Evolutionary conservation across 2,888 invertebrate species (phyloP).

Genomic region (Eupithecia centaureata): DNA sequence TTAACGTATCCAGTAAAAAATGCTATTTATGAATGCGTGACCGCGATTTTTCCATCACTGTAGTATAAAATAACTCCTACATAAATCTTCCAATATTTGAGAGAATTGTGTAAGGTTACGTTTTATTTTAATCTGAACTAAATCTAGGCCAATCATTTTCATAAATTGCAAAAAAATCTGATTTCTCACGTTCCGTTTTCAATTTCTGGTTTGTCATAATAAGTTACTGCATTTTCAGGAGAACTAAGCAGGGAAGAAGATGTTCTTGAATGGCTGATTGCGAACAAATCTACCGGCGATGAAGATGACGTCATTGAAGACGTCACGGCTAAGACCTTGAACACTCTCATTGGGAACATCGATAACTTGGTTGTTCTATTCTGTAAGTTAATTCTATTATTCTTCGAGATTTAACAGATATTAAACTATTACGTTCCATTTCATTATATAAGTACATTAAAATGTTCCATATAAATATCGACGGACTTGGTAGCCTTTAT

Average conservation of each 20-base stretch:
- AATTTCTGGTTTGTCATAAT: not conserved
- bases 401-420: not conserved
- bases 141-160: not conserved
- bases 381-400: slow-evolving; percentile 85
- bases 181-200: not conserved
- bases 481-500: not conserved
- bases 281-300: slow-evolving; percentile 96
- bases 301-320: slow-evolving; percentile 97
- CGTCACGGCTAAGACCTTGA: slow-evolving; percentile 94
- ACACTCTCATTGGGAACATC: slow-evolving; percentile 93
- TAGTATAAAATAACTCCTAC: not conserved
- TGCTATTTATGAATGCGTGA: not conserved
- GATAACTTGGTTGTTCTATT: slow-evolving; percentile 96
- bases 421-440: not conserved
- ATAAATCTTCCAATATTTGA: not conserved
- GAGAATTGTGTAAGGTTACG: not conserved
- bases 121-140: slow-evolving; percentile 3
- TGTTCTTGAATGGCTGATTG: slow-evolving; percentile 96
- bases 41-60: not conserved
- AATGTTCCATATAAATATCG: not conserved
- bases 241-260: slow-evolving; percentile 96
- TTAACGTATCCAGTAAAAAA: not conserved
- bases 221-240: slow-evolving; percentile 72
- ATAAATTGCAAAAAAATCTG: not conserved
- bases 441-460: not conserved